Percentiles rank a stretch among this genome's conserved stretches.
Conservation (phyloP, 2,888 invertebrate species). For the Meganola albula region DNA sequence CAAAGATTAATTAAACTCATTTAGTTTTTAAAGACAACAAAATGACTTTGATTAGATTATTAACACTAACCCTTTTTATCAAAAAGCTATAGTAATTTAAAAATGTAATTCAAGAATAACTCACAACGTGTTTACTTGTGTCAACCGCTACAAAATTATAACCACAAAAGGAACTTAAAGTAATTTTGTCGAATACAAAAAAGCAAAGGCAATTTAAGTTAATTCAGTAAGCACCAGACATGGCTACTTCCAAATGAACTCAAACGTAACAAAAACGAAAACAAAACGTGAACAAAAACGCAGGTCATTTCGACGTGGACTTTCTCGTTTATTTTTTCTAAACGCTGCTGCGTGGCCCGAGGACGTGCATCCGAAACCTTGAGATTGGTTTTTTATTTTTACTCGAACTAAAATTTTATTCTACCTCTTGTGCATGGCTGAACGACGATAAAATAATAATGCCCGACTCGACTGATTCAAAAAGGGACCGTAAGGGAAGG, state of each 20-base stretch:
- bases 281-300: constrained; percentile 75
- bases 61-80: not conserved
- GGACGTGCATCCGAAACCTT: constrained; percentile 76
- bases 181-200: constrained; percentile 50
- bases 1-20: too few relatives aligned
- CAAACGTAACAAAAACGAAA: constrained; percentile 76
- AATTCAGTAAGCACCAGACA: constrained; percentile 74
- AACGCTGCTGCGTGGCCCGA: constrained; percentile 51
- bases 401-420: constrained; percentile 57
- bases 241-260: constrained; percentile 77
- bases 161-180: constrained; percentile 50
- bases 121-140: constrained; percentile 30
- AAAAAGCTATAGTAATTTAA: not conserved
- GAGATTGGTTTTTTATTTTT: constrained; percentile 53
- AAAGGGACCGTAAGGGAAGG: constrained; percentile 60
- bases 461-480: constrained; percentile 46
- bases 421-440: constrained; percentile 60
- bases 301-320: constrained; percentile 74
- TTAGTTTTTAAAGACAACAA: too few relatives aligned
- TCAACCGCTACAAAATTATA: constrained; percentile 38
- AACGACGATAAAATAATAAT: constrained; percentile 73
- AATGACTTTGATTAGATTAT: too few relatives aligned
- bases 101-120: constrained; percentile 16
- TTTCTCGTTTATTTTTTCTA: constrained; percentile 74
- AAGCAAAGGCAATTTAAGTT: constrained; percentile 69